These are phyloP conservation scores for Chymomyza costata DNA, from an alignment of 1,140 invertebrate genomes.

Conservation along the genomic window DNA sequence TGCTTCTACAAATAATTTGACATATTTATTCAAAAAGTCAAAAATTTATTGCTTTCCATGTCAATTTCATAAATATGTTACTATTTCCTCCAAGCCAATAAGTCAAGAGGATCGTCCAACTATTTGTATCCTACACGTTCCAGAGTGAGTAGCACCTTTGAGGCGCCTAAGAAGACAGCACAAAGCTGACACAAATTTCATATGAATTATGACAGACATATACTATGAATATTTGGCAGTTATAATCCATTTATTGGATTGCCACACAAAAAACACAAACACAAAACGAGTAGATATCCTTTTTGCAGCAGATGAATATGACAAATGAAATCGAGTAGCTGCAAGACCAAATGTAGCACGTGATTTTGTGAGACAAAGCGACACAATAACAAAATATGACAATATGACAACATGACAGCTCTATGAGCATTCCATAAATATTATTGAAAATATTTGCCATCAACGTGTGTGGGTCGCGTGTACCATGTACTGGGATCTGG, in stretches of 20 bases:
- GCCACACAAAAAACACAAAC: slow-evolving; percentile 29
- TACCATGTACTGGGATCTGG: background rate
- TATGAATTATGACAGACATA: slow-evolving; percentile 65
- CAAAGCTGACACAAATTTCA: slow-evolving; percentile 53
- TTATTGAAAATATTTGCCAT: slow-evolving; percentile 22
- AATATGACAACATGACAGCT: slow-evolving; percentile 45
- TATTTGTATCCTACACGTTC: too few relatives aligned
- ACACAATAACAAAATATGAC: slow-evolving; percentile 15
- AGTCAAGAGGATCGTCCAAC: too few relatives aligned
- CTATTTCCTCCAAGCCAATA: too few relatives aligned
- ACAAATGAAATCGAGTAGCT: slow-evolving; percentile 46
- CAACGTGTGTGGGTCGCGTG: slow-evolving; percentile 16
- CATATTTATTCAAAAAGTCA: too few relatives aligned
- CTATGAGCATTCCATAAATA: slow-evolving; percentile 47
- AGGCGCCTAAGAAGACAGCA: too few relatives aligned
- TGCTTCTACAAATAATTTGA: too few relatives aligned
- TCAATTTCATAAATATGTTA: too few relatives aligned
- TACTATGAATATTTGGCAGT: slow-evolving; percentile 29
- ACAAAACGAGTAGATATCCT: slow-evolving; percentile 8
- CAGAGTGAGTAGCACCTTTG: too few relatives aligned
- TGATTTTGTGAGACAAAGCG: slow-evolving; percentile 42
- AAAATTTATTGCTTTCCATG: too few relatives aligned
- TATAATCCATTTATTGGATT: slow-evolving; percentile 46
- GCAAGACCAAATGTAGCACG: slow-evolving; percentile 59
- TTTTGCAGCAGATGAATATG: slow-evolving; percentile 35